These are phyloP conservation scores for Cephonodes hylas DNA, from an alignment of 2,888 invertebrate genomes.

Conservation along the genomic window DNA sequence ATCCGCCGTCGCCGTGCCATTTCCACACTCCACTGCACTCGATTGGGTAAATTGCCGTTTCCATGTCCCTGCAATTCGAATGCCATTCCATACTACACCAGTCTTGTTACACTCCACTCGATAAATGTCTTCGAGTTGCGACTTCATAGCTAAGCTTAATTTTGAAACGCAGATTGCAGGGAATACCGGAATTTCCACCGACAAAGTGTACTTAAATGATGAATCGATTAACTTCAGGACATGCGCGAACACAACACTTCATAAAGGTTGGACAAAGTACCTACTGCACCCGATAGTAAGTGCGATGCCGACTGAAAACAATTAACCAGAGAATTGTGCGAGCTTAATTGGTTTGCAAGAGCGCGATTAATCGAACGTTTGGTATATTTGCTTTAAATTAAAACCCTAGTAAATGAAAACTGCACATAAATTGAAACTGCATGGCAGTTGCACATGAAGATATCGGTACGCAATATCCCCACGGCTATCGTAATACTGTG, in stretches of 20 bases:
- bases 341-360: background rate
- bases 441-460: background rate
- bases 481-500: background rate
- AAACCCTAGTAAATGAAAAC: background rate
- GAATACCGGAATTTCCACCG: background rate
- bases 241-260: too few relatives aligned
- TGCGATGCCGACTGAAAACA: background rate
- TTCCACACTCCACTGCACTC: conserved; percentile 31
- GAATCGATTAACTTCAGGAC: background rate
- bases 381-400: background rate
- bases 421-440: background rate
- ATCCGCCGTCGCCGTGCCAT: conserved; percentile 15
- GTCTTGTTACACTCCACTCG: background rate
- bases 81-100: background rate
- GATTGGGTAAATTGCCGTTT: conserved; percentile 21
- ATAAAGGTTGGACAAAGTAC: background rate
- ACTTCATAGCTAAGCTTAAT: background rate
- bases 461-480: background rate
- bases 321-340: background rate
- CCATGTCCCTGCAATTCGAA: background rate
- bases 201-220: background rate
- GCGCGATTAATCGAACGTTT: background rate
- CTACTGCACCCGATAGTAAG: background rate
- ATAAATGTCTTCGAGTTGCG: too few relatives aligned
- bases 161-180: too few relatives aligned